Evolutionary conservation across 2,113 vertebrate genomes (phyloP), one percentile per base, ranked within the genome.

Genomic region (Mastomys natalensis): DNA sequence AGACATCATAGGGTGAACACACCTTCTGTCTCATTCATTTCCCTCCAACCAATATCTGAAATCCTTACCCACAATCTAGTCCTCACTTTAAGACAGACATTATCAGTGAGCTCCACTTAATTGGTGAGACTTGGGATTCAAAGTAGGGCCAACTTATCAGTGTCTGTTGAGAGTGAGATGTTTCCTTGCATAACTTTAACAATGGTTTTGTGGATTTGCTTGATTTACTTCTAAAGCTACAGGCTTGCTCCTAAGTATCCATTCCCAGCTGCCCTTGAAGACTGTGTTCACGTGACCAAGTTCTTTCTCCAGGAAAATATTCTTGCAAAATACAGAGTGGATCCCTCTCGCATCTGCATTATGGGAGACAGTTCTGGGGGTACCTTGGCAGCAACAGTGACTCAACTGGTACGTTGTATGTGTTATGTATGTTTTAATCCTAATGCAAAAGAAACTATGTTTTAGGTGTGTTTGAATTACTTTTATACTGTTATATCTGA

Each of bases 291-390:
- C 0, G 99, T 96, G 15, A 98, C 98, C 5, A 99, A 99, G 97
- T 98, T 99, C 97, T 99, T 99, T 97, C 98, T 99, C 13, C 98
- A 98, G 97, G 94, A 92, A 81, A 51, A 96, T 0, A 97, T 99
- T 80, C 98, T 99, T 96, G 95, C 97, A 72, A 97, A 96, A 94
- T 99, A 99, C 15, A 94, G 97, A 66, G 99, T 99, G 77, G 99
- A 99, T 95, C 98, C 99, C 0, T 92, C 55, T 0, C 98, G 99
- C 17, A 94, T 99, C 5, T 99, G 99, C 7, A 97, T 99, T 22
- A 98, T 99, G 0, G 99, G 99, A 68, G 99, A 99, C 96, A 99
- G 99, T 1, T 99, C 99, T 0, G 99, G 99, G 22, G 99, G 99
- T 1, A 98, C 99, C 78, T 93, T 99, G 76, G 99, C 99, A 1